Evolutionary conservation across 2,797 vertebrate genomes (phyloP), one percentile per base, ranked within the genome.

Genomic region (Malacoraja senta): DNA sequence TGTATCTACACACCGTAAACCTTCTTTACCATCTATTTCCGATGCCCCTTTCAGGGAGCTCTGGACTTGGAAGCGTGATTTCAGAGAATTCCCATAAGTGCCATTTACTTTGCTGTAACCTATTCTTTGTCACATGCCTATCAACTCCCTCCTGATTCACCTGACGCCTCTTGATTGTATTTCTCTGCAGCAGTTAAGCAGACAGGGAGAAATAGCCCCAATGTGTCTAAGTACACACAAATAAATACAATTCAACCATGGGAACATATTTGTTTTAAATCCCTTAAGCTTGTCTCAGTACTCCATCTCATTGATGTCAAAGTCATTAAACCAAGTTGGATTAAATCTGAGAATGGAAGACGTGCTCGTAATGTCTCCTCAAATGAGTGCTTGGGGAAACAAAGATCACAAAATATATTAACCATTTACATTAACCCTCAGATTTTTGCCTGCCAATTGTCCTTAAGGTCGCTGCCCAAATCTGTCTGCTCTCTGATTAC

Each of bases 271-370:
- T 88, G 61, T 88, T 88, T 61, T 88, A 78, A 78, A 78, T 78
- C 77, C 77, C 32, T 78, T 78, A 88, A 88, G 84, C 84, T 32
- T 35, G 61, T 68, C 63, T 35, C 68, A 29, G 32, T 32, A 88
- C n/a, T 88, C n/a, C 15, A 88, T 88, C n/a, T 88, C 63, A 88
- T 88, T 88, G 84, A 68, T 88, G 38, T 68, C n/a, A 17, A 86
- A 88, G 84, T 68, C 84, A 88, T 68, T 88, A 88, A 88, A 35
- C 1, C 17, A 88, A 68, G n/a, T 68, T 21, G 26, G n/a, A 68
- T 88, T 88, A 88, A 68, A n/a, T 21, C 61, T 68, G 84, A 68
- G 32, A 88, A 88, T 68, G 63, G 17, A 35, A n/a, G 84, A 68
- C 8, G n/a, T 88, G 84, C n/a, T 68, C 8, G 17, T 32, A 35